Percentiles rank a stretch among this genome's conserved stretches.
Evolutionary conservation across 2,888 invertebrate genomes (phyloP).

Genomic region (Bombyx huttoni): DNA sequence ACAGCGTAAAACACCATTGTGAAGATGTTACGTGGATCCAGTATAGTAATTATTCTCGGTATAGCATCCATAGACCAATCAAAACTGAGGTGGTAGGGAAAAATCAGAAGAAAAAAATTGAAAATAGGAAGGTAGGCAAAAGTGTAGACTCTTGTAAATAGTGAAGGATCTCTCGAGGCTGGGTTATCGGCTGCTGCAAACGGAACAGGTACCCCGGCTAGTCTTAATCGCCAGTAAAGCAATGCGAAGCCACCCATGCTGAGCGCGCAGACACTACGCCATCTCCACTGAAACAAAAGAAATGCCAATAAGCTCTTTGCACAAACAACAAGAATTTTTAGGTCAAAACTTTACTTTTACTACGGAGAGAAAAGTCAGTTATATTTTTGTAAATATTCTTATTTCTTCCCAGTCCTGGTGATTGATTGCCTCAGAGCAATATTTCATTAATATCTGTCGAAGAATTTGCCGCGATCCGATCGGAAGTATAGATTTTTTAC

Average conservation of each 20-base stretch:
- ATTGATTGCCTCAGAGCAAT: slow-evolving; percentile 55
- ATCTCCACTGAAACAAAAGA: slow-evolving; percentile 76
- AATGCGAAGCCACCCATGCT: slow-evolving; percentile 78
- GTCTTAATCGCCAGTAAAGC: slow-evolving; percentile 81
- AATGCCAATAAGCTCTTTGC: slow-evolving; percentile 7
- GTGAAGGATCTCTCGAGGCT: slow-evolving; percentile 87
- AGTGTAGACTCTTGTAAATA: slow-evolving; percentile 87
- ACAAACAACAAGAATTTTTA: slow-evolving; percentile 1
- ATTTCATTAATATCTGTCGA: slow-evolving; percentile 65
- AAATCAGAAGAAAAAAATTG: slow-evolving; percentile 89
- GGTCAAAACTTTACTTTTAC: slow-evolving; percentile 23
- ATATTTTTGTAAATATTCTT: slow-evolving; percentile 35
- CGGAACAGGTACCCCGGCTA: slow-evolving; percentile 81
- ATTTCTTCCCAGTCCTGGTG: slow-evolving; percentile 31
- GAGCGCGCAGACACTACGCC: slow-evolving; percentile 79
- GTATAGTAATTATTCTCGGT: slow-evolving; percentile 83
- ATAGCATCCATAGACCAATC: slow-evolving; percentile 99
- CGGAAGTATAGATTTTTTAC: slow-evolving; percentile 33
- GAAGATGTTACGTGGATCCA: slow-evolving; percentile 85
- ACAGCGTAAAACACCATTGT: slow-evolving; percentile 82
- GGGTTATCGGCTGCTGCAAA: slow-evolving; percentile 98
- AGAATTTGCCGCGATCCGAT: slow-evolving; percentile 48
- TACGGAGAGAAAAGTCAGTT: slow-evolving; percentile 27
- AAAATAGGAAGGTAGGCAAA: slow-evolving; percentile 93
- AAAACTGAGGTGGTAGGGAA: slow-evolving; percentile 91